These are phyloP conservation scores for Papilio dardanus DNA, from an alignment of 1,140 invertebrate genomes.

Conservation along the genomic window DNA sequence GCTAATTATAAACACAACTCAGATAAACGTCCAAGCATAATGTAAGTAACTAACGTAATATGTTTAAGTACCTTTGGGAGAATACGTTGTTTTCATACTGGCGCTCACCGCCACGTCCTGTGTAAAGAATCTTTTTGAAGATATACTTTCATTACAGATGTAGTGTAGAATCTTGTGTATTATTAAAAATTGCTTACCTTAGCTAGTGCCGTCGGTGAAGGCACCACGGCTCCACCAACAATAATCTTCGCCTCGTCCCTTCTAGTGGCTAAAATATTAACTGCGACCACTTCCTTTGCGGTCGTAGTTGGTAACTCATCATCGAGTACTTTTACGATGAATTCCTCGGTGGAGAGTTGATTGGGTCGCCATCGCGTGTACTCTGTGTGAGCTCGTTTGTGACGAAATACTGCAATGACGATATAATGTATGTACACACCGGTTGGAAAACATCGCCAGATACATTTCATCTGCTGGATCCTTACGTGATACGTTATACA, in stretches of 20 bases:
- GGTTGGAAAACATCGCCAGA: not conserved
- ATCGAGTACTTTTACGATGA: constrained; percentile 75
- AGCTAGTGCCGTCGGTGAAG: constrained; percentile 45
- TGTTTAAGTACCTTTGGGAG: constrained; percentile 4
- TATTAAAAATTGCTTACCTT: constrained; percentile 44
- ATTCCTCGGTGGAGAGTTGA: constrained; percentile 62
- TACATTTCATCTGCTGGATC: not conserved
- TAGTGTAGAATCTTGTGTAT: constrained; percentile 66
- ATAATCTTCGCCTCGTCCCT: constrained; percentile 61
- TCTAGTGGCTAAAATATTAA: constrained; percentile 63
- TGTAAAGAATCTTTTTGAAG: constrained; percentile 25
- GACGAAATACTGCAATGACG: constrained; percentile 55
- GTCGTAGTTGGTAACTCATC: constrained; percentile 59
- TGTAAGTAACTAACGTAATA: not conserved
- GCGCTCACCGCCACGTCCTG: constrained; percentile 17
- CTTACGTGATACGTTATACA: constrained; percentile 31
- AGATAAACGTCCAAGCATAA: not conserved
- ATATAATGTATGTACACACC: not conserved
- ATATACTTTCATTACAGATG: constrained; percentile 46
- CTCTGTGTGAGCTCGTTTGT: constrained; percentile 62
- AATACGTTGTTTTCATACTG: constrained; percentile 23
- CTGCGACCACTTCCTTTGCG: constrained; percentile 56
- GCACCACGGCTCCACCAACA: constrained; percentile 59
- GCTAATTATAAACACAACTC: constrained; percentile 26
- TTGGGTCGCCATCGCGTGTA: constrained; percentile 70